These are phyloP conservation scores for Cremastinae sp. DNA, from an alignment of 2,888 invertebrate species.

Conservation along the genomic window DNA sequence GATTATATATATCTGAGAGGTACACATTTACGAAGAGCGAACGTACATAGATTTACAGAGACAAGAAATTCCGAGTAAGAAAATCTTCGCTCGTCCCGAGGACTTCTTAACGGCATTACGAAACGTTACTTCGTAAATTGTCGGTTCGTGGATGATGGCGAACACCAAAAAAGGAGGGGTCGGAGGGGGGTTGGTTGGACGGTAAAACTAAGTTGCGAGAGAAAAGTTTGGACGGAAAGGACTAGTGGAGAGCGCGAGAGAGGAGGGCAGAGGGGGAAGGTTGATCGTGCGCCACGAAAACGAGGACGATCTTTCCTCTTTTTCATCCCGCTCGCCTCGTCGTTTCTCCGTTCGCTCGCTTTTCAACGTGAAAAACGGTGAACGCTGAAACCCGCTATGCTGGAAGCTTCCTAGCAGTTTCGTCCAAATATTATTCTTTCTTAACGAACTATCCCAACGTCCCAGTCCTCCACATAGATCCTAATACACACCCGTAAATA, in stretches of 20 bases:
- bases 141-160: constrained; percentile 52
- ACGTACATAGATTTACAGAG: not conserved
- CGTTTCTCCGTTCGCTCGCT: constrained; percentile 22
- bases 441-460: constrained; percentile 65
- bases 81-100: constrained; percentile 39
- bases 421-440: constrained; percentile 68
- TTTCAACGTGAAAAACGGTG: constrained; percentile 38
- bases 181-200: constrained; percentile 28
- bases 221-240: constrained; percentile 52
- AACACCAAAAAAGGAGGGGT: constrained; percentile 35
- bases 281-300: constrained; percentile 53
- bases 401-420: constrained; percentile 51
- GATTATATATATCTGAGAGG: constrained; percentile 15
- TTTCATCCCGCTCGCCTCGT: constrained; percentile 8
- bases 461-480: constrained; percentile 2
- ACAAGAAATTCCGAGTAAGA: constrained; percentile 41
- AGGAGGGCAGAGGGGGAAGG: not conserved
- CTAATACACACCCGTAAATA: constrained; percentile 24
- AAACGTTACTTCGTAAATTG: constrained; percentile 62
- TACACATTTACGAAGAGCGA: not conserved
- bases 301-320: constrained; percentile 35
- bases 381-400: constrained; percentile 26
- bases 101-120: constrained; percentile 61
- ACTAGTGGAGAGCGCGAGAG: constrained; percentile 38
- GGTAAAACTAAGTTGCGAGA: constrained; percentile 49